Percentiles rank a stretch among this genome's conserved stretches.
Evolutionary conservation across 2,888 invertebrate species (phyloP).

Genomic region (Pandemis corylana): DNA sequence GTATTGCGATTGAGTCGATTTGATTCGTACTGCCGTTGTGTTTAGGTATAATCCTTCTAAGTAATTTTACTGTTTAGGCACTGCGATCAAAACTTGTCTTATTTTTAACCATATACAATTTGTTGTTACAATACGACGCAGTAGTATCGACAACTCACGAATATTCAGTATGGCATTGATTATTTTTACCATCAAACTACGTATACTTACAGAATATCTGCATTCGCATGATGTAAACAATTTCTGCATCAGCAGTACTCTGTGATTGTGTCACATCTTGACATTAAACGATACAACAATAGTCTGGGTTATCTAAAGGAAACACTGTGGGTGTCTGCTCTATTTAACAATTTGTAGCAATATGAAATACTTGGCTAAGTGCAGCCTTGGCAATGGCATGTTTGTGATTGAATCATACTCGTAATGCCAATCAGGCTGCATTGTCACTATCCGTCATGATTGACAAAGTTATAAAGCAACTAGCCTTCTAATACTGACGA

Average conservation of each 20-base stretch:
- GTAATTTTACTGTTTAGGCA: no score
- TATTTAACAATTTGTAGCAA: conserved; percentile 39
- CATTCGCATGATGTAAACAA: conserved; percentile 13
- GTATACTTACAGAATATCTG: background rate
- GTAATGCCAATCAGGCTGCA: conserved; percentile 26
- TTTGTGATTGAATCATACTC: conserved; percentile 36
- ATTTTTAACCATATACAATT: no score
- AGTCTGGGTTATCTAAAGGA: conserved; percentile 40
- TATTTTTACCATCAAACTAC: no score
- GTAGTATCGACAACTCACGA: no score
- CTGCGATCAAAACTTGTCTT: no score
- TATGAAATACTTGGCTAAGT: conserved; percentile 44
- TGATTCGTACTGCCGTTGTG: no score
- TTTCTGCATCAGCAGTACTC: conserved; percentile 41
- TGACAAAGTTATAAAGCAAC: background rate
- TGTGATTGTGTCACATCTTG: conserved; percentile 37
- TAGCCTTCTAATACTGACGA: no score
- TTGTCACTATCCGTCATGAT: conserved; percentile 20
- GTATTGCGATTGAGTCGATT: no score
- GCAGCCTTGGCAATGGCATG: conserved; percentile 54
- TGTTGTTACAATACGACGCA: no score
- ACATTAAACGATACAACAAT: conserved; percentile 40
- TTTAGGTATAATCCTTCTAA: no score
- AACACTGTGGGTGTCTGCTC: conserved; percentile 44
- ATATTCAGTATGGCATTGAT: no score